Percentiles rank a stretch among this genome's conserved stretches.
Evolutionary conservation across 2,888 invertebrate species (phyloP).

Genomic region (Drosophila mimica): DNA sequence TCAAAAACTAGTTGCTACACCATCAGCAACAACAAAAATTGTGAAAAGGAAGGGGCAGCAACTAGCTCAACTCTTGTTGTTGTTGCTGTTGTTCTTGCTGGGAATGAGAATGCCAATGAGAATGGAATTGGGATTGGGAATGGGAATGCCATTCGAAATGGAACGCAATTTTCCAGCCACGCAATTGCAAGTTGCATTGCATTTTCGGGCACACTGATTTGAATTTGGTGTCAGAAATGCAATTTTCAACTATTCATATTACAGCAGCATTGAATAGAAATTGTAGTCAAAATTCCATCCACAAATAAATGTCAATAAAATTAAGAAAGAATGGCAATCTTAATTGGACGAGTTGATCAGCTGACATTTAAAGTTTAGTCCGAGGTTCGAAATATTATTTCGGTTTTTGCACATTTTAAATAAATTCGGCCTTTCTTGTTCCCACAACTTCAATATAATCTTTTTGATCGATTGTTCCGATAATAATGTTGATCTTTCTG

Average conservation of each 20-base stretch:
- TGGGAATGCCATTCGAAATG: conserved; percentile 41
- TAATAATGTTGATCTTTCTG: not conserved
- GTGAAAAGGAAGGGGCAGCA: conserved; percentile 35
- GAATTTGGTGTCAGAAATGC: conserved; percentile 9
- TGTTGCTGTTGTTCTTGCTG: not conserved
- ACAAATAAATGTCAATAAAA: not conserved
- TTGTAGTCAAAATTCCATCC: not conserved
- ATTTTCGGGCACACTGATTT: conserved; percentile 8
- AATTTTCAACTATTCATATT: not conserved
- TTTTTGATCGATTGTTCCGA: not conserved
- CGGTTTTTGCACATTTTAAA: not conserved
- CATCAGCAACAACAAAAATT: conserved; percentile 16
- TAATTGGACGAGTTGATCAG: not conserved
- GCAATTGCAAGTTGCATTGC: conserved; percentile 49
- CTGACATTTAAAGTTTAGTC: not conserved
- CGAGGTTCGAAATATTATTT: not conserved
- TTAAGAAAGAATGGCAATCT: not conserved
- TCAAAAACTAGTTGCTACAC: conserved; percentile 70
- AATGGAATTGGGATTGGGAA: conserved; percentile 1
- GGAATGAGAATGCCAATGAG: conserved; percentile 8
- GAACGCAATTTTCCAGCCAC: conserved; percentile 58
- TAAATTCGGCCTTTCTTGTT: not conserved
- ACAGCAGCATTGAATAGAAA: not conserved
- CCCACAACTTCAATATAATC: not conserved
- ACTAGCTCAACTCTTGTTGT: conserved; percentile 8